Evolutionary conservation across 2,888 invertebrate species (phyloP), one percentile per base, ranked within the genome.

Genomic region (Hypomecis atomaria): DNA sequence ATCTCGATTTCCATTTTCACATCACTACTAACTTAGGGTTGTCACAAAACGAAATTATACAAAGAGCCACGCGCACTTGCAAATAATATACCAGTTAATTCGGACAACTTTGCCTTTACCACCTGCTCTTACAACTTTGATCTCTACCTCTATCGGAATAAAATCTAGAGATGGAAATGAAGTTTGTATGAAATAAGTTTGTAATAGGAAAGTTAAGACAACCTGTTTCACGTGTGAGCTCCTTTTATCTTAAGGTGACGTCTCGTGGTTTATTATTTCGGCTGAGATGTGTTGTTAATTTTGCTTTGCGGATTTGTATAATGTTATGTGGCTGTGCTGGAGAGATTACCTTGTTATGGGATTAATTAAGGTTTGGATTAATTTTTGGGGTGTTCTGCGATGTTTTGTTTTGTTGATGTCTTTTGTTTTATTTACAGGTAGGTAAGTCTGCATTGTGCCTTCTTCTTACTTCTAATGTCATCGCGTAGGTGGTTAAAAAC

Each of bases 181-280:
- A 47, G 6, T 23, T 4, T 47, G 38, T 2, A 6, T 53, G 34
- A 63, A 64, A 59, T 59, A 69, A 45, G 50, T 40, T 33, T 56
- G 43, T 57, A 49, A 48, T 53, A 48, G 45, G 57, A 55, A 78
- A 79, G 79, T 82, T 82, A 81, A 84, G 81, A 73, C 74, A 89
- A 88, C 86, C 87, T 89, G 89, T 82, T 88, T 86, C 87, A 82
- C 83, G 85, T 85, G 79, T 85, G 81, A 83, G 86, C 85, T 86
- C 86, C 85, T 87, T 90, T 90, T 90, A 90, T 90, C 90, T 90
- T 83, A 84, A 89, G 88, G 89, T 88, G 89, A 89, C 88, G 87
- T 82, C 81, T 79, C 76, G 85, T 79, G 87, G 87, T 88, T 88
- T 88, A 88, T 89, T 89, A 89, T 89, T 88, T 88, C 85, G 85